A percentile compares a stretch with the other conserved stretches of the same genome.
These are phyloP conservation scores for Pedionomus torquatus DNA, from an alignment of 2,113 vertebrate species.

Conservation along the genomic window DNA sequence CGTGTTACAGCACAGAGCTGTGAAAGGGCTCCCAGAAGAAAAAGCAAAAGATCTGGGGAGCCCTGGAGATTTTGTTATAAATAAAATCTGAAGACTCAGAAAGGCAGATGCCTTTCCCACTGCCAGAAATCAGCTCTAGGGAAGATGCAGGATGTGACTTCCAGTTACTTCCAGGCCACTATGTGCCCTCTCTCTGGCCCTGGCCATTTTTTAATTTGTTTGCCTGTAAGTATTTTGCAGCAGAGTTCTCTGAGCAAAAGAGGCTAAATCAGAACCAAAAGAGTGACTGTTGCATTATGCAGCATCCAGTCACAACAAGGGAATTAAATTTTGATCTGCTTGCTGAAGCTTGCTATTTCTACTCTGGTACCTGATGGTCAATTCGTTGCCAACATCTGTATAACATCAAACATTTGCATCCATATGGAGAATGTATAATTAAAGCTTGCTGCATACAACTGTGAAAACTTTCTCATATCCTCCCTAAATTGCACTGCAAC, in stretches of 20 bases:
- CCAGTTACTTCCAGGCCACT: not conserved
- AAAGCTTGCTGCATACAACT: slow-evolving; percentile 45
- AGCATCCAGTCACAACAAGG: slow-evolving; percentile 31
- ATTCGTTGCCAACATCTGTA: slow-evolving; percentile 56
- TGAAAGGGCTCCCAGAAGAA: not conserved
- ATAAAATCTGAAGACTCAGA: not conserved
- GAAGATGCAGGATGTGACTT: not conserved
- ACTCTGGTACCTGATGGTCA: slow-evolving; percentile 34
- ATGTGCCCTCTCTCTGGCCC: not conserved
- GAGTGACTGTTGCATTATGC: slow-evolving; percentile 16
- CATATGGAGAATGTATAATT: slow-evolving; percentile 58
- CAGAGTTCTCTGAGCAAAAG: not conserved
- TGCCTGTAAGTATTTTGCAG: not conserved
- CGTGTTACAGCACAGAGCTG: no score
- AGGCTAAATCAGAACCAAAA: not conserved
- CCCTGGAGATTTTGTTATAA: not conserved
- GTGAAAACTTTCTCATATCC: slow-evolving; percentile 61
- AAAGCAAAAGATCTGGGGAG: not conserved
- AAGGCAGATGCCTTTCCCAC: not conserved
- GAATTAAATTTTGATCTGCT: slow-evolving; percentile 25
- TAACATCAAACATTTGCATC: slow-evolving; percentile 39
- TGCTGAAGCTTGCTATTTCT: slow-evolving; percentile 35
- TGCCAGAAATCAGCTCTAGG: not conserved
- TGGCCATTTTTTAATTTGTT: not conserved
- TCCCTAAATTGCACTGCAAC: slow-evolving; percentile 48